Conservation (phyloP, 1,140 invertebrate species). For the Euura saliciscinereae region DNA sequence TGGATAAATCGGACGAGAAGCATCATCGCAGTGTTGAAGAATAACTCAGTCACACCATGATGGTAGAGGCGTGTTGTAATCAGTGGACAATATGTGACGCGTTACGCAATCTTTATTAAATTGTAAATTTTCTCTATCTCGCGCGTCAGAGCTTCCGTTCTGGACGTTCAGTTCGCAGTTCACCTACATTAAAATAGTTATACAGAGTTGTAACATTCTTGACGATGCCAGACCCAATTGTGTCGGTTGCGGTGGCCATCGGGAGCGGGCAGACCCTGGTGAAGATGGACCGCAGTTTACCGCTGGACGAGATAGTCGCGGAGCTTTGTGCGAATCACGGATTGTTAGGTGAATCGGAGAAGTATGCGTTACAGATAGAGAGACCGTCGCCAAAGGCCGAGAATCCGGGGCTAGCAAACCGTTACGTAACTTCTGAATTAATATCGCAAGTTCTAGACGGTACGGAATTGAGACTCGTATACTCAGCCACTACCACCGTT, state of each 20-base stretch:
- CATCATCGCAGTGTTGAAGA: no score
- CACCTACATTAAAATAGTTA: not conserved
- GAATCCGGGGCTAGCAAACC: not conserved
- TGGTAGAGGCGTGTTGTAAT: not conserved
- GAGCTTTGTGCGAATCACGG: constrained; percentile 8
- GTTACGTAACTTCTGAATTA: constrained; percentile 6
- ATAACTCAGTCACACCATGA: no score
- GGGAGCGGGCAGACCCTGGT: not conserved
- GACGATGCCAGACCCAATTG: constrained; percentile 5
- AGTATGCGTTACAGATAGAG: constrained; percentile 6
- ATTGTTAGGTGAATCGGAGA: not conserved
- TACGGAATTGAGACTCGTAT: constrained; percentile 8
- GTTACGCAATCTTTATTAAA: not conserved
- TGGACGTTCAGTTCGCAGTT: not conserved
- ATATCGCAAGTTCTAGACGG: constrained; percentile 1
- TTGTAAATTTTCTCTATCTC: not conserved
- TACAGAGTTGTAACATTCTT: not conserved
- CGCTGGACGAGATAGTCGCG: not conserved
- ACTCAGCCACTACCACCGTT: not conserved
- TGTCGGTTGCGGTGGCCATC: constrained; percentile 9
- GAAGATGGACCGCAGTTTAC: constrained; percentile 3
- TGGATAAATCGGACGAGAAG: no score
- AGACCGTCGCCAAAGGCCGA: constrained; percentile 13
- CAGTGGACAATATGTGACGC: not conserved
- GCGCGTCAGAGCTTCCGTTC: not conserved